phyloP scores from a whole-genome alignment of 2,888 invertebrate genomes.

The Leucophora obtusa region DNA sequence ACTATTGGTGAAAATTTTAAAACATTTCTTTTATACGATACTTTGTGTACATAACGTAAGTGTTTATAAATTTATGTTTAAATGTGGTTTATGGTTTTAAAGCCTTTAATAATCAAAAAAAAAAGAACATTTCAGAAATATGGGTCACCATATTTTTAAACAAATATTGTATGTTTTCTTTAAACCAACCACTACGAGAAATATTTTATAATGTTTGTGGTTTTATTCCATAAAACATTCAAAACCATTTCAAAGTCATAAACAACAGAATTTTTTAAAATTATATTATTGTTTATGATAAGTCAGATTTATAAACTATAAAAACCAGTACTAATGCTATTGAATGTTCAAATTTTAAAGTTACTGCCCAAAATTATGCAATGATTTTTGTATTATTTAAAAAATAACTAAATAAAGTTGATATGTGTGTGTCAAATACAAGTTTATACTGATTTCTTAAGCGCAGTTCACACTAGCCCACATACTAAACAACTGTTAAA shows the following conservation, averaged over 20 bases:
- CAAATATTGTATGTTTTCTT: background rate
- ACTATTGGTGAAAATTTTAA: no score
- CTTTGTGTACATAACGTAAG: background rate
- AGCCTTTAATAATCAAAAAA: conserved; percentile 14
- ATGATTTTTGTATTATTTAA: background rate
- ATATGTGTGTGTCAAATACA: background rate
- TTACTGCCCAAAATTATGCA: conserved; percentile 39
- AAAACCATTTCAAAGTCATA: background rate
- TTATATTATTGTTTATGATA: background rate
- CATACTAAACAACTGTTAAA: no score
- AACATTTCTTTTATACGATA: background rate
- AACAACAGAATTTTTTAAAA: background rate
- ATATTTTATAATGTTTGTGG: background rate
- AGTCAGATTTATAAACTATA: background rate
- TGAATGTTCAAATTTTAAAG: conserved; percentile 15
- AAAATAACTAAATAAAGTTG: background rate
- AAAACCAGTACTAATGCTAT: background rate
- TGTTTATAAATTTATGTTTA: background rate
- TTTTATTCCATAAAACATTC: background rate
- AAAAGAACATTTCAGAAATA: conserved; percentile 2
- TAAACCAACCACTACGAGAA: background rate
- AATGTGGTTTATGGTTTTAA: conserved; percentile 13
- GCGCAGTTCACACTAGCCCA: no score
- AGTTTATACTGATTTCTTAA: background rate
- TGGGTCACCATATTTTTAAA: conserved; percentile 20